phyloP scores from a whole-genome alignment of 2,113 vertebrate genomes.

The Eolophus roseicapilla region DNA sequence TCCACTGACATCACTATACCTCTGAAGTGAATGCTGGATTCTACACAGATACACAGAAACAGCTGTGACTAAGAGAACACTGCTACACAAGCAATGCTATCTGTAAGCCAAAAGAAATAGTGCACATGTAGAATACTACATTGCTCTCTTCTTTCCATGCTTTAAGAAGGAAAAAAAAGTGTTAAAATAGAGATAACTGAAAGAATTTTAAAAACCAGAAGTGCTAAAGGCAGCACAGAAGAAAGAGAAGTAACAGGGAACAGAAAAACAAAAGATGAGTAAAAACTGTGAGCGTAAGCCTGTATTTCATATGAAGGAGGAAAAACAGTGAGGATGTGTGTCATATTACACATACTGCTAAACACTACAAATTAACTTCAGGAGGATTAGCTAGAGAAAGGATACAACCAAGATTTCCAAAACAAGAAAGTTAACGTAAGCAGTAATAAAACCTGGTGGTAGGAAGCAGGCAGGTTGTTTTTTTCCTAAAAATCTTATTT shows the following conservation, averaged over 20 bases:
- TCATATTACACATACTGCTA: background rate
- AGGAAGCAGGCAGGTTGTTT: background rate
- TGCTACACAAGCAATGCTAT: background rate
- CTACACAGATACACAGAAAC: background rate
- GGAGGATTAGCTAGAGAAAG: background rate
- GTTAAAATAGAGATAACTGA: background rate
- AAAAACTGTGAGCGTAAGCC: background rate
- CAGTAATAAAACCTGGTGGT: background rate
- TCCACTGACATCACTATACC: background rate
- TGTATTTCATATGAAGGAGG: background rate
- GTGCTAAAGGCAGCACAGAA: background rate
- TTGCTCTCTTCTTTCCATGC: background rate
- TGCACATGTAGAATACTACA: accelerated
- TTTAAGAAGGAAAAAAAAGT: background rate
- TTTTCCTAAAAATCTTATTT: background rate
- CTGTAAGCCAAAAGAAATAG: background rate
- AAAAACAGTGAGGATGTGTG: background rate
- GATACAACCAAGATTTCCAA: background rate
- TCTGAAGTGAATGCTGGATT: background rate
- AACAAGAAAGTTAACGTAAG: background rate
- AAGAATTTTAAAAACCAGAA: background rate
- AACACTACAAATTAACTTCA: background rate
- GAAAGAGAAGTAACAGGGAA: background rate
- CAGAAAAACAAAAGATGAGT: background rate
- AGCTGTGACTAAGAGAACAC: background rate